Base-by-base conservation (phyloP, 2,113 vertebrate genomes). In the Herpetotheres cachinnans region DNA sequence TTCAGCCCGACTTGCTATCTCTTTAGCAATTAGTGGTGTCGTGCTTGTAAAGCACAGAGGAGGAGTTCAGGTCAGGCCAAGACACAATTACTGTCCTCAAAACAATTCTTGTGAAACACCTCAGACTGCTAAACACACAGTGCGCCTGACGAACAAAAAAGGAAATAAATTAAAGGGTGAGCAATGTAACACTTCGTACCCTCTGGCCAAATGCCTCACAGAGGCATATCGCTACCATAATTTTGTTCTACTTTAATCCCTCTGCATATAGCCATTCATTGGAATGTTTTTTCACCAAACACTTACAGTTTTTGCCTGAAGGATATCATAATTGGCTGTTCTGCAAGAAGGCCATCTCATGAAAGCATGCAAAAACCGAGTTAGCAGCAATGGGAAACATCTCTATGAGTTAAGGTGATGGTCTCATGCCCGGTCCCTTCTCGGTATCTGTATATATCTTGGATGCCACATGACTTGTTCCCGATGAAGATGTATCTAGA, bases 1-100 rank as follows among this genome's bases (percentile, higher is more conserved):
- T 93, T 94, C 94, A 96, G 90, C 78, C 62, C 62, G 85, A 15
- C 70, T 82, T 82, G 89, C 89, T 50, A 7, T 80, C 70, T 91
- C 66, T 90, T 67, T 24, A 85, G 70, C 66, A 91, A 72, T 89
- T 91, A 76, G 62, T 82, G 58, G 65, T 80, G 78, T 38, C 40
- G 15, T 40, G 50, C 65, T 91, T 90, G 24, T 91, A 82, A 78
- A 84, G 77, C 55, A 79, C 55, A 63, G 67, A 78, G 46, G 76
- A 89, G 54, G 54, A 56, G 50, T 73, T 95, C 49, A 40, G 58
- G 65, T 49, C 25, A 30, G 70, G 52, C 52, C 56, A 40, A 44
- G 46, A 65, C 25, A 65, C 66, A 79, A 65, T 82, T 82, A 54
- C 46, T 69, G 4, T 38, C 70, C 73, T 90, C 58, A 65, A 24